Conservation (phyloP, 2,113 vertebrate species). For the Atherinomorus stipes region DNA sequence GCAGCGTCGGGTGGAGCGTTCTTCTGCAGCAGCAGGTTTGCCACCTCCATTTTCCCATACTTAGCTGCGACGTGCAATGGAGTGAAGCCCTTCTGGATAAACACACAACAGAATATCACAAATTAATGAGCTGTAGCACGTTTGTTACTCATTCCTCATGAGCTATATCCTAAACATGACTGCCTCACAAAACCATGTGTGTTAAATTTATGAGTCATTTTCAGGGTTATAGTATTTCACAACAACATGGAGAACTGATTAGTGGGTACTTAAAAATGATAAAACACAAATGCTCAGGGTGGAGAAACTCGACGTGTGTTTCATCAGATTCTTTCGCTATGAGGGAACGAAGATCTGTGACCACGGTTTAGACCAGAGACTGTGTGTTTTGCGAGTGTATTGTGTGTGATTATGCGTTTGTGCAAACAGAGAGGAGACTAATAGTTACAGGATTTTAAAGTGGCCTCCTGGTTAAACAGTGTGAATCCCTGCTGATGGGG, state of each 20-base stretch:
- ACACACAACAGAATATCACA: not conserved
- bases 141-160: not conserved
- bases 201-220: constrained; percentile 9
- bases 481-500: not conserved
- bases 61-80: constrained; percentile 97
- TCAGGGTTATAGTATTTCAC: constrained; percentile 12
- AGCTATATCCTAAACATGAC: not conserved
- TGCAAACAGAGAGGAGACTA: constrained; percentile 1
- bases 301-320: constrained; percentile 7
- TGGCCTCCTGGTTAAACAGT: not conserved
- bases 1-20: constrained; percentile 92
- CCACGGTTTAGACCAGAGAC: not conserved
- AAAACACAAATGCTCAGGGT: constrained; percentile 31
- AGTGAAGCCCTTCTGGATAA: constrained; percentile 95
- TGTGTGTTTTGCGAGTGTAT: not conserved
- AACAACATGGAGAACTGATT: constrained; percentile 44
- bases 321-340: constrained; percentile 52
- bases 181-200: not conserved
- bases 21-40: constrained; percentile 95
- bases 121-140: not conserved
- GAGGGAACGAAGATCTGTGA: constrained; percentile 33
- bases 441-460: constrained; percentile 8
- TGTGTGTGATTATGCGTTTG: not conserved
- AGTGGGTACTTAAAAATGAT: not conserved
- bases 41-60: constrained; percentile 96